Base-by-base conservation (phyloP, 2,888 invertebrate species). In the Cecidostiba fungosa region DNA sequence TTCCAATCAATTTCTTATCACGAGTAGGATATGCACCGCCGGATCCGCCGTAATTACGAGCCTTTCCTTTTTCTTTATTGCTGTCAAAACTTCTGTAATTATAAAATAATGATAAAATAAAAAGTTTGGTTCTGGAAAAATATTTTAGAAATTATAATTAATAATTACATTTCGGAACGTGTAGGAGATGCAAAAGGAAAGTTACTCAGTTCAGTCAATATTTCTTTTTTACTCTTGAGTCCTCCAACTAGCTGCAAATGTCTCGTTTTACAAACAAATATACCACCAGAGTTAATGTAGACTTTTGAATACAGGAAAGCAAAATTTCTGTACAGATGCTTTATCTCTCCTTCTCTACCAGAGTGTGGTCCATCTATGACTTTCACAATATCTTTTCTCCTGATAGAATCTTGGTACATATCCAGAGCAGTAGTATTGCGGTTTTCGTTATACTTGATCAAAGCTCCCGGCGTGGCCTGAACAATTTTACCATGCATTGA, bases 221-320 rank as follows among this genome's bases (percentile, higher is more conserved):
- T 77, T 85, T 54, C 85, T 77, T 54, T 54, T 32, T 84, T 82
- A 36, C 8, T 88, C 26, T 66, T 66, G 3, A 66, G 66, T 66
- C 93, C 92, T 79, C 95, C 95, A 86, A 95, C 95, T 43, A 95
- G 90, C 32, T 94, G 93, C 36, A 96, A 90, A 91, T 95, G 94
- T 69, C 94, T 92, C 0, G 95, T 94, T 87, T 94, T 94, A 89
- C 95, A 95, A 1, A 96, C 95, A 91, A 96, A 95, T 74, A 95
- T 94, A 3, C 95, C 95, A 85, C 95, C 95, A 91, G 95, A 95
- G 85, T 95, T 95, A 26, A 95, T 93, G 92, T 95, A 94, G 91
- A 94, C 94, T 26, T 95, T 92, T 3, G 95, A 95, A 90, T 94
- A 94, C 8, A 96, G 91, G 91, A 96, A 96, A 16, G 95, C 95